phyloP scores from a whole-genome alignment of 2,797 vertebrate genomes.

The Mormyrus hasselquistii region DNA sequence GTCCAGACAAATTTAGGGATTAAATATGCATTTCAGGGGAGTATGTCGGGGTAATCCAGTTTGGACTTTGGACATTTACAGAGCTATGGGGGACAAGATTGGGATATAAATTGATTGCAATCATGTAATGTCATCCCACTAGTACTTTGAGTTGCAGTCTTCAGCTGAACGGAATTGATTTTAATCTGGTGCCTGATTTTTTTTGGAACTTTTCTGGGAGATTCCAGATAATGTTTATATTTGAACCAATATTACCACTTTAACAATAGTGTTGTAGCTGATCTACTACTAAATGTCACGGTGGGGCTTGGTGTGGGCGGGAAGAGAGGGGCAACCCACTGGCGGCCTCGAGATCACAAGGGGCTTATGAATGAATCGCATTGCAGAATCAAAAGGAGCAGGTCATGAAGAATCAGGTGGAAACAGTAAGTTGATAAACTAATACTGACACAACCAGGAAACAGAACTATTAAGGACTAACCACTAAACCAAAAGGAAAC shows the following conservation, averaged over 20 bases:
- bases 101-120: background rate
- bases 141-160: background rate
- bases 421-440: background rate
- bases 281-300: background rate
- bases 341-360: background rate
- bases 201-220: background rate
- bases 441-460: background rate
- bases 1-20: background rate
- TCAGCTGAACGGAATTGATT: background rate
- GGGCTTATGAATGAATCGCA: background rate
- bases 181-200: background rate
- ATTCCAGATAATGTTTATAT: background rate
- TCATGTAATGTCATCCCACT: background rate
- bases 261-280: background rate
- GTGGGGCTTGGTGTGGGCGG: background rate
- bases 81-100: background rate
- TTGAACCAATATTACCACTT: background rate
- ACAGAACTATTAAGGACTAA: background rate
- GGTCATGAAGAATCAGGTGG: background rate
- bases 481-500: background rate
- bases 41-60: background rate
- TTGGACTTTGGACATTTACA: background rate
- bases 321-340: background rate
- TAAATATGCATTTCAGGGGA: background rate
- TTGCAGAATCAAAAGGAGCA: background rate